Evolutionary conservation across 2,888 invertebrate genomes (phyloP), one percentile per base, ranked within the genome.

Genomic region (Archaeoteleia sp.): DNA sequence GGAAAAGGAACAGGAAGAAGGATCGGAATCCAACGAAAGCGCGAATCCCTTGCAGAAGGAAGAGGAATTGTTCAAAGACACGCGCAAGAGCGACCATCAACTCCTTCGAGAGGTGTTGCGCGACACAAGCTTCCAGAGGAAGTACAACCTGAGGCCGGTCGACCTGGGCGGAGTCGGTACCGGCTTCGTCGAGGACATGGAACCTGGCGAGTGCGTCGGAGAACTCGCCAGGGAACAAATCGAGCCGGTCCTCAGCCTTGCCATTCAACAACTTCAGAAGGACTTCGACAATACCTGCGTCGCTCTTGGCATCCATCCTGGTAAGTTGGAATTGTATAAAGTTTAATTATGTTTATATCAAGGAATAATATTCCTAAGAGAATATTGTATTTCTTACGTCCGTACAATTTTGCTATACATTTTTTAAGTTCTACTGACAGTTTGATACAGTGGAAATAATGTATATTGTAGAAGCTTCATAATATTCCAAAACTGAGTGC

Each of bases 281-380:
- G 95, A 95, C 82, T 93, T 95, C 46, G 93, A 93, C 84, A 92
- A 90, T 81, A 94, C 95, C 6, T 95, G 95, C 86, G 91, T 91
- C 49, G 91, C 93, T 75, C 89, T 95, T 79, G 93, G 93, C 86
- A 95, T 96, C 86, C 93, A 95, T 84, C 92, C 93, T 87, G 95
- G 95, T 95, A 86, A 91, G 91, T 88, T 32, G 5, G 5, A 27
- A 35, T 42, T 6, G 15, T 32, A 48, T 35, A 12, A 45, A 9
- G 1, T 29, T 29, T 29, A 7, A 9, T 8, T n/a, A n/a, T n/a
- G n/a, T n/a, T n/a, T n/a, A n/a, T n/a, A n/a, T n/a, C n/a, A n/a
- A n/a, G n/a, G n/a, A n/a, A n/a, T n/a, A n/a, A n/a, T n/a, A n/a
- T n/a, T n/a, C n/a, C n/a, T n/a, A n/a, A n/a, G n/a, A n/a, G n/a